A percentile compares a stretch with the other conserved stretches of the same genome.
phyloP scores from a whole-genome alignment of 1,140 invertebrate genomes.

The Linepithema humile region DNA sequence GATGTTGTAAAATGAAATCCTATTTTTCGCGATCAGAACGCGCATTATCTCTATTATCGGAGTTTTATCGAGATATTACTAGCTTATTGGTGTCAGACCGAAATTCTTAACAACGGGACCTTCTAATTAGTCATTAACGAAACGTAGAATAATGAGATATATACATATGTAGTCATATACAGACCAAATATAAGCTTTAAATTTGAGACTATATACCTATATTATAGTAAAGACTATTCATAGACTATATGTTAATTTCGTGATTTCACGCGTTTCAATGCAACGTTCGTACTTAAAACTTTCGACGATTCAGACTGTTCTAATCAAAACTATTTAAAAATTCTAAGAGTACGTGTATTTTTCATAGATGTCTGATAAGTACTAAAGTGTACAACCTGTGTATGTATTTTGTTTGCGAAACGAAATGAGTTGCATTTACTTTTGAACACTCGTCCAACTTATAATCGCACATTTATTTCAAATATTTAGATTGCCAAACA shows the following conservation, averaged over 20 bases:
- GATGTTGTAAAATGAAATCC: not conserved
- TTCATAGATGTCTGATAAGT: constrained; percentile 14
- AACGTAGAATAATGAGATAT: constrained; percentile 20
- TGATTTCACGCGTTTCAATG: not conserved
- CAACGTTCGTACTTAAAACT: constrained; percentile 11
- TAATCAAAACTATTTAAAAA: constrained; percentile 30
- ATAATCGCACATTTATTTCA: not conserved
- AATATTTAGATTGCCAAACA: constrained; percentile 1
- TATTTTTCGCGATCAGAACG: not conserved
- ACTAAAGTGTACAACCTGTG: not conserved
- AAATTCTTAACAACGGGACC: constrained; percentile 43
- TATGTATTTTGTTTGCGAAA: constrained; percentile 13
- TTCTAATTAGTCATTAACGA: constrained; percentile 28
- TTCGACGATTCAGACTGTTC: constrained; percentile 36
- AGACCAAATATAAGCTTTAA: constrained; percentile 55
- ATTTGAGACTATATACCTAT: constrained; percentile 11
- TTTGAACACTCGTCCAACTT: not conserved
- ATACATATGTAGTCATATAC: constrained; percentile 15
- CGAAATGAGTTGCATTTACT: not conserved
- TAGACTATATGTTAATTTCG: constrained; percentile 17
- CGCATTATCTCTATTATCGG: constrained; percentile 17
- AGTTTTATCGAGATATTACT: constrained; percentile 26
- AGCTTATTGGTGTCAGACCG: constrained; percentile 11
- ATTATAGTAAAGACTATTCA: constrained; percentile 18
- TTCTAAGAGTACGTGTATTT: constrained; percentile 20